phyloP scores from a whole-genome alignment of 2,888 invertebrate genomes.

The Tortrix viridana region DNA sequence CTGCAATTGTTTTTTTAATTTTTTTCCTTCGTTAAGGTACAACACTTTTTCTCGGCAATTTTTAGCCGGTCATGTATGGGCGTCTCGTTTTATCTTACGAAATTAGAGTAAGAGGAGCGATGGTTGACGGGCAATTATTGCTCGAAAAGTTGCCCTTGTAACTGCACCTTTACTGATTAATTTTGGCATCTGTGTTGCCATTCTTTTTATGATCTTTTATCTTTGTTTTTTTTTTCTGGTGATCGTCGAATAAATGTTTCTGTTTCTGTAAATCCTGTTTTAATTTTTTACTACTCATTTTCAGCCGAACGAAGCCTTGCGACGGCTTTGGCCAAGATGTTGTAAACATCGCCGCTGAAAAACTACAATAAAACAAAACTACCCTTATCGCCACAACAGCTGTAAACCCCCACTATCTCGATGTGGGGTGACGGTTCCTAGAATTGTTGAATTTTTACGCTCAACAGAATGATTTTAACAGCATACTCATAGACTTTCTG shows the following conservation, averaged over 20 bases:
- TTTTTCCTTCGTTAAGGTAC: too few relatives aligned
- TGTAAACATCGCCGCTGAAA: constrained; percentile 18
- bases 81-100: too few relatives aligned
- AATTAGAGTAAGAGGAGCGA: too few relatives aligned
- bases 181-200: too few relatives aligned
- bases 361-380: constrained; percentile 17
- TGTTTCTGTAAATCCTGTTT: too few relatives aligned
- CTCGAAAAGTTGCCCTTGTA: too few relatives aligned
- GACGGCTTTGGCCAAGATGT: not conserved
- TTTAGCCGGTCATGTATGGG: too few relatives aligned
- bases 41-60: too few relatives aligned
- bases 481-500: not conserved
- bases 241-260: not conserved
- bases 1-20: too few relatives aligned
- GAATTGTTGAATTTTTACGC: constrained; percentile 1
- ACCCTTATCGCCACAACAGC: constrained; percentile 13
- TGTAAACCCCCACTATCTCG: constrained; percentile 19
- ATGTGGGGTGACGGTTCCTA: not conserved
- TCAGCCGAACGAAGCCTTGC: not conserved
- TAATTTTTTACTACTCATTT: not conserved
- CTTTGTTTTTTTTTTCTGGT: not conserved
- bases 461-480: not conserved
- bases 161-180: too few relatives aligned
- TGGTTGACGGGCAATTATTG: too few relatives aligned
- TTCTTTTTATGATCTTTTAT: too few relatives aligned